Percentiles rank a stretch among this genome's conserved stretches.
phyloP scores from a whole-genome alignment of 2,113 vertebrate genomes.

The Amazona guildingii region DNA sequence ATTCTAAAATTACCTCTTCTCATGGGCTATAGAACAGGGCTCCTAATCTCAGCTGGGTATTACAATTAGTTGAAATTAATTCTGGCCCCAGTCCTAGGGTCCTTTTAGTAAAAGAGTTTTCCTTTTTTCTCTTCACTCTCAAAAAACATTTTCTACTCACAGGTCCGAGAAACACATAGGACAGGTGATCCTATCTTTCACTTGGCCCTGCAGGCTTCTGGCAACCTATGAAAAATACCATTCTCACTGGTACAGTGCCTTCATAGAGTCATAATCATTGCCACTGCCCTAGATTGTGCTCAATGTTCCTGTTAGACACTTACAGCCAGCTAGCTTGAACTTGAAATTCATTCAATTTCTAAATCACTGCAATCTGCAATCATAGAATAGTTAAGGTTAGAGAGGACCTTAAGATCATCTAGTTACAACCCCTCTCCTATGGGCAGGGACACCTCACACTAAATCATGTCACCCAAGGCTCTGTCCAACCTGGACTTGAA shows the following conservation, averaged over 20 bases:
- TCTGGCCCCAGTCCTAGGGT: slow-evolving; percentile 15
- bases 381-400: too few relatives aligned
- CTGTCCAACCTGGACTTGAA: too few relatives aligned
- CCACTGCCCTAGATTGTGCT: not conserved
- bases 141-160: not conserved
- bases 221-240: not conserved
- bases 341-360: slow-evolving; percentile 13
- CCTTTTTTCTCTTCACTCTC: not conserved
- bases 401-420: too few relatives aligned
- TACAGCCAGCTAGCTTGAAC: not conserved
- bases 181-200: not conserved
- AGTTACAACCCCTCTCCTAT: too few relatives aligned
- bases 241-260: not conserved
- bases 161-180: not conserved
- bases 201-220: not conserved
- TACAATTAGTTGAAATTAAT: slow-evolving; percentile 50
- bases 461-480: too few relatives aligned
- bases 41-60: slow-evolving; percentile 46
- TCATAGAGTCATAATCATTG: not conserved
- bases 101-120: not conserved
- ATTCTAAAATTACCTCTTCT: slow-evolving; percentile 46
- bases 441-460: too few relatives aligned
- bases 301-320: not conserved
- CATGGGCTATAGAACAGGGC: slow-evolving; percentile 13
- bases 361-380: not conserved